Conservation (phyloP, 1,140 invertebrate genomes). For the Atopsyche davidsoni region DNA sequence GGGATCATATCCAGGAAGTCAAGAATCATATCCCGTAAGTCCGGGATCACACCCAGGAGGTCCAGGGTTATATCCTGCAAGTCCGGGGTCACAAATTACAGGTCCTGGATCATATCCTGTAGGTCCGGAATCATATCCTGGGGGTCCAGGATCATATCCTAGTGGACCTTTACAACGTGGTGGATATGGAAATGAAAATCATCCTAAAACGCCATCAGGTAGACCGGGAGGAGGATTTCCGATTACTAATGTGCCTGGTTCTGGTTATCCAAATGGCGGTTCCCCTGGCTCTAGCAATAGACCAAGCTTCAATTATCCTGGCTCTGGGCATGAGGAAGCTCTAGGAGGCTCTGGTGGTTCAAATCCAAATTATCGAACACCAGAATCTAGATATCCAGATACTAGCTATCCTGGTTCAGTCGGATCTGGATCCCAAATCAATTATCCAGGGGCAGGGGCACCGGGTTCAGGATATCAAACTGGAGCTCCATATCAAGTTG, state of each 20-base stretch:
- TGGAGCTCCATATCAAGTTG: neutral
- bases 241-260: neutral
- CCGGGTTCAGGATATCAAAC: neutral
- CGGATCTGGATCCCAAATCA: neutral
- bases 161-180: neutral
- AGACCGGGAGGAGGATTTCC: neutral
- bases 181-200: neutral
- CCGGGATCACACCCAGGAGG: no score
- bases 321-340: no score
- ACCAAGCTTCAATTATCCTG: no score
- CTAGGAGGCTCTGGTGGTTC: no score
- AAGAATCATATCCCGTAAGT: neutral
- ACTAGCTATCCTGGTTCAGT: neutral
- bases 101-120: neutral
- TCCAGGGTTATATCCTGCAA: no score
- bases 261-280: neutral
- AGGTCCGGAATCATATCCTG: constrained; percentile 2
- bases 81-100: no score
- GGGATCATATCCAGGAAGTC: neutral
- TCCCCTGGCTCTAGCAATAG: no score
- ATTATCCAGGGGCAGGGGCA: neutral
- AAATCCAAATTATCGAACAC: no score
- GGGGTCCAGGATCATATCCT: neutral
- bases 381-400: neutral
- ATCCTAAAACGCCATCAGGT: neutral